Conservation (phyloP, 2,888 invertebrate species). For the Ormyrus nitidulus region DNA sequence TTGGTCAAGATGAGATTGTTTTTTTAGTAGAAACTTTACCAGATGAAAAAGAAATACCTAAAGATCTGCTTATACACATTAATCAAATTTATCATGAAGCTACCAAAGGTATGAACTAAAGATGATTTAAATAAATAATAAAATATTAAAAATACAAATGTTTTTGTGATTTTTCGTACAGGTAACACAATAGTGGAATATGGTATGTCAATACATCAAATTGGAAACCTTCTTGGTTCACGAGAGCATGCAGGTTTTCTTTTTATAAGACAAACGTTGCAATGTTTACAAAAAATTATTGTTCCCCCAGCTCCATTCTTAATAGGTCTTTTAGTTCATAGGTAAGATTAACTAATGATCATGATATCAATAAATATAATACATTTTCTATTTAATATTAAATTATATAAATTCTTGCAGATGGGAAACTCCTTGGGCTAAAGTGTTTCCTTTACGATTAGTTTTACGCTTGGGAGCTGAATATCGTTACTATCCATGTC, state of each 20-base stretch:
- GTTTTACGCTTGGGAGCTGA: constrained; percentile 89
- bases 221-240: constrained; percentile 80
- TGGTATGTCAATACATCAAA: constrained; percentile 81
- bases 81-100: constrained; percentile 84
- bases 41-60: constrained; percentile 80
- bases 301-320: constrained; percentile 86
- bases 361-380: constrained; percentile 2
- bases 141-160: neutral
- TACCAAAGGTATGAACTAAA: constrained; percentile 76
- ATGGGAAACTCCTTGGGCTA: constrained; percentile 90
- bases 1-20: constrained; percentile 90
- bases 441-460: constrained; percentile 85
- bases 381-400: constrained; percentile 12
- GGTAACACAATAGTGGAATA: constrained; percentile 84
- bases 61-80: constrained; percentile 86
- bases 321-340: constrained; percentile 87
- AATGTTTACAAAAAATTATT: constrained; percentile 86
- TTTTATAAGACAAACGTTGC: constrained; percentile 87
- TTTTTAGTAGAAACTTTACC: constrained; percentile 83
- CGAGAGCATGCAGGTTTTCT: constrained; percentile 88
- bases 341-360: constrained; percentile 70
- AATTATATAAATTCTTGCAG: constrained; percentile 65
- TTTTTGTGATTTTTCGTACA: constrained; percentile 62
- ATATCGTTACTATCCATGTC: constrained; percentile 90
- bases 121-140: neutral